Percentiles rank a stretch among this genome's conserved stretches.
These are phyloP conservation scores for Apodemus agrarius DNA, from an alignment of 2,797 vertebrate species.

Conservation along the genomic window DNA sequence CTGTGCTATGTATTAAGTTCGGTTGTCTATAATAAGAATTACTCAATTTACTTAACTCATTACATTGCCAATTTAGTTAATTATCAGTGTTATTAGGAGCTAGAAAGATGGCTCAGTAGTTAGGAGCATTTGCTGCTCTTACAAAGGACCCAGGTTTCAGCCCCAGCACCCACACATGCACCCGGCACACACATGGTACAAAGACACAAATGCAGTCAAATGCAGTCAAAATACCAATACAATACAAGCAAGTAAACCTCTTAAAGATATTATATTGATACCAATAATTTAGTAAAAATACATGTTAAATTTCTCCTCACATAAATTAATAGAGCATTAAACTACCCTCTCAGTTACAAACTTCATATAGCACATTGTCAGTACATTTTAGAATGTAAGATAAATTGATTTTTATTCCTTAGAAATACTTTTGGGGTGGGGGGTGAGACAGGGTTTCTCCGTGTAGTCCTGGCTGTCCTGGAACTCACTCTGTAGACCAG, in stretches of 20 bases:
- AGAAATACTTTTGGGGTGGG: not conserved
- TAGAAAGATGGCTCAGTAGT: not conserved
- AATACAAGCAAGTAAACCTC: not conserved
- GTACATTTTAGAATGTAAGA: constrained; percentile 17
- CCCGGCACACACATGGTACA: not conserved
- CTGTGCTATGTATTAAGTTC: not conserved
- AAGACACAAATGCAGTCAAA: not conserved
- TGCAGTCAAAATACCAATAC: not conserved
- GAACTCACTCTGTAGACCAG: too few relatives aligned
- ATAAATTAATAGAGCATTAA: constrained; percentile 33
- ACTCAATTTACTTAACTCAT: constrained; percentile 44
- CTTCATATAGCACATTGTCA: not conserved
- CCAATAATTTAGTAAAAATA: constrained; percentile 28
- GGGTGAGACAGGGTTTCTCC: too few relatives aligned
- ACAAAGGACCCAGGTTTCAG: not conserved
- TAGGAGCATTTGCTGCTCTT: not conserved
- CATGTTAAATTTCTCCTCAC: not conserved
- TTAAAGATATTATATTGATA: not conserved
- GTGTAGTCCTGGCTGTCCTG: too few relatives aligned
- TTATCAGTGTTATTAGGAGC: not conserved
- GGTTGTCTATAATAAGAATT: not conserved
- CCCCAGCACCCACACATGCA: not conserved
- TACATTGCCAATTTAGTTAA: not conserved
- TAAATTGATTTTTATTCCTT: constrained; percentile 30
- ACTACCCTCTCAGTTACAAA: not conserved